A percentile compares a stretch with the other conserved stretches of the same genome.
Evolutionary conservation across 1,140 invertebrate genomes (phyloP).

Genomic region (Thaumetopoea pityocampa): DNA sequence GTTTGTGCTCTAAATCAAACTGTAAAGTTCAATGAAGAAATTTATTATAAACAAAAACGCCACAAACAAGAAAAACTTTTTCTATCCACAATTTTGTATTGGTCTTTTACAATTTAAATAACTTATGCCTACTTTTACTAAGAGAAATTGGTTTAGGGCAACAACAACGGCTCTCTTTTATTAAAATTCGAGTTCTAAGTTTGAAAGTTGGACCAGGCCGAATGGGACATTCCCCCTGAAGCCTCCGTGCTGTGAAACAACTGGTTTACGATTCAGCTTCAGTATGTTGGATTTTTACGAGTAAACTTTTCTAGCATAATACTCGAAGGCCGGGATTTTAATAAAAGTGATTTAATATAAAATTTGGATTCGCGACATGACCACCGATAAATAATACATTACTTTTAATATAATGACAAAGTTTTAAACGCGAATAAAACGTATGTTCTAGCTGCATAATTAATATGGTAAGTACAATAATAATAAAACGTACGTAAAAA

Average conservation of each 20-base stretch:
- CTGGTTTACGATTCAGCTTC: slow-evolving; percentile 38
- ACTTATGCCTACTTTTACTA: slow-evolving; percentile 27
- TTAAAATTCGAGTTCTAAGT: slow-evolving; percentile 42
- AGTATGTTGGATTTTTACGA: slow-evolving; percentile 47
- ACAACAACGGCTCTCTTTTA: slow-evolving; percentile 28
- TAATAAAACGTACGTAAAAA: too few species aligned
- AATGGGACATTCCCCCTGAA: slow-evolving; percentile 30
- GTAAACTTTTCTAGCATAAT: slow-evolving; percentile 46
- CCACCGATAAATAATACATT: slow-evolving; percentile 16
- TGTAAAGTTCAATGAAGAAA: too few species aligned
- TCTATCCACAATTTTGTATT: slow-evolving; percentile 16
- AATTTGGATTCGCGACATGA: slow-evolving; percentile 39
- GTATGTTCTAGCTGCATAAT: slow-evolving; percentile 8
- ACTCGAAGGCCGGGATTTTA: slow-evolving; percentile 19
- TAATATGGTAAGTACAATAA: too few species aligned
- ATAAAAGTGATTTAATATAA: slow-evolving; percentile 36
- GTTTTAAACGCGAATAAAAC: slow-evolving; percentile 17
- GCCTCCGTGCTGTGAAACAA: slow-evolving; percentile 27
- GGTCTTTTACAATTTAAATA: slow-evolving; percentile 27
- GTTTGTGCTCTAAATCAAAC: too few species aligned
- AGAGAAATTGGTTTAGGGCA: slow-evolving; percentile 25
- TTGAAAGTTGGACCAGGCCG: slow-evolving; percentile 29
- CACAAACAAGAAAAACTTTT: too few species aligned
- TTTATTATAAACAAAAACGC: too few species aligned
- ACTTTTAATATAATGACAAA: slow-evolving; percentile 17